Conservation (phyloP, 2,888 invertebrate genomes). For the Macrophya annulata region DNA sequence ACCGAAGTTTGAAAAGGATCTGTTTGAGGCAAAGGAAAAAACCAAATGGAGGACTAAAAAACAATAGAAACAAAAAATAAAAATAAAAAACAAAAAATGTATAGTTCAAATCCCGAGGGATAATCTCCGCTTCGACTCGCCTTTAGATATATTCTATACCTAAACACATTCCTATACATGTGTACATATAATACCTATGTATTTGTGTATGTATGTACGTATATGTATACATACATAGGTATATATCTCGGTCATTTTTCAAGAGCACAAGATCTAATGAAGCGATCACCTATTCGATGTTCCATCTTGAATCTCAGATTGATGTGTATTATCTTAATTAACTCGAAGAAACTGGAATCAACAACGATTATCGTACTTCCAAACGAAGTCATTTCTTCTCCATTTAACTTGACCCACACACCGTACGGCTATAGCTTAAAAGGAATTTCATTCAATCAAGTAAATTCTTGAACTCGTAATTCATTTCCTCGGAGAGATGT, state of each 20-base stretch:
- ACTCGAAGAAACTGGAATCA: neutral
- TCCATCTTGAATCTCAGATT: constrained; percentile 33
- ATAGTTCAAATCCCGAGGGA: constrained; percentile 33
- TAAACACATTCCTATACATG: too few relatives aligned
- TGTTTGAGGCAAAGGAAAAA: constrained; percentile 25
- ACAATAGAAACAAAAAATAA: neutral
- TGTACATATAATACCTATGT: too few relatives aligned
- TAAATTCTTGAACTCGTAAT: neutral
- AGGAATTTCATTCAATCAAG: neutral
- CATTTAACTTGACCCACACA: neutral
- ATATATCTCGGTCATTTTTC: constrained; percentile 23
- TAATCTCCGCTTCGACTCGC: constrained; percentile 31
- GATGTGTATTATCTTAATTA: constrained; percentile 25
- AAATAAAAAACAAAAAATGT: constrained; percentile 11
- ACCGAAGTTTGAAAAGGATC: constrained; percentile 30
- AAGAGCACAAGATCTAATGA: constrained; percentile 24
- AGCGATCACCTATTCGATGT: constrained; percentile 39
- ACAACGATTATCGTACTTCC: constrained; percentile 37
- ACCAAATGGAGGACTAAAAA: constrained; percentile 12
- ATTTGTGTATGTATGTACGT: neutral
- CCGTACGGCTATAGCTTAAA: neutral
- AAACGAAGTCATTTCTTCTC: constrained; percentile 21
- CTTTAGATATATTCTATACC: neutral
- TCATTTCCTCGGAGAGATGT: neutral
- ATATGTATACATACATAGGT: neutral